Conservation (phyloP, 1,140 invertebrate species). For the Platorchestia sp. region DNA sequence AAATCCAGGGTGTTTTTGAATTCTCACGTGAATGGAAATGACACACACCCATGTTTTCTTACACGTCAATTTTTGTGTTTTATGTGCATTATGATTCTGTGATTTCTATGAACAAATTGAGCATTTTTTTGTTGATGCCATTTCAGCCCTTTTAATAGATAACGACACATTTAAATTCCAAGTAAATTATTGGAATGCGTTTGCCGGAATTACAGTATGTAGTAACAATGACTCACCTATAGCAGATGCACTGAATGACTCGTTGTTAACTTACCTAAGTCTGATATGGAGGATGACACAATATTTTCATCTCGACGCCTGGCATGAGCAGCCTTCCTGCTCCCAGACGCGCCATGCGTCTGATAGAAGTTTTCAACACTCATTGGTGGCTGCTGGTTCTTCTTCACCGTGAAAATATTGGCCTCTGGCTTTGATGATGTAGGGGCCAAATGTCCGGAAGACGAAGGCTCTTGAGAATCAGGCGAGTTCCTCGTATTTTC, state of each 20-base stretch:
- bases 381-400: not conserved
- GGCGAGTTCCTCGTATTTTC: not conserved
- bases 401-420: not conserved
- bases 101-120: too few relatives aligned
- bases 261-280: not conserved
- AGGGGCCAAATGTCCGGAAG: not conserved
- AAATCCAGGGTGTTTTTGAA: too few relatives aligned
- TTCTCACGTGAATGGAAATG: too few relatives aligned
- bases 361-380: conserved; percentile 1
- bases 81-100: too few relatives aligned
- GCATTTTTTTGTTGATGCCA: too few relatives aligned
- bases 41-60: too few relatives aligned
- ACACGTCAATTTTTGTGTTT: too few relatives aligned
- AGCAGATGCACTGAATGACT: not conserved
- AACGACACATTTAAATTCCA: too few relatives aligned
- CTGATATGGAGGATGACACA: not conserved
- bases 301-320: not conserved
- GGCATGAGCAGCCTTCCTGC: not conserved
- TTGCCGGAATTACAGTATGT: too few relatives aligned
- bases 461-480: not conserved
- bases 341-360: not conserved
- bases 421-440: not conserved
- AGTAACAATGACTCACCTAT: not conserved
- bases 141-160: too few relatives aligned
- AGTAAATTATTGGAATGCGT: too few relatives aligned